A percentile compares a stretch with the other conserved stretches of the same genome.
Evolutionary conservation across 2,113 vertebrate species (phyloP).

Genomic region (Triplophysa siluroides): DNA sequence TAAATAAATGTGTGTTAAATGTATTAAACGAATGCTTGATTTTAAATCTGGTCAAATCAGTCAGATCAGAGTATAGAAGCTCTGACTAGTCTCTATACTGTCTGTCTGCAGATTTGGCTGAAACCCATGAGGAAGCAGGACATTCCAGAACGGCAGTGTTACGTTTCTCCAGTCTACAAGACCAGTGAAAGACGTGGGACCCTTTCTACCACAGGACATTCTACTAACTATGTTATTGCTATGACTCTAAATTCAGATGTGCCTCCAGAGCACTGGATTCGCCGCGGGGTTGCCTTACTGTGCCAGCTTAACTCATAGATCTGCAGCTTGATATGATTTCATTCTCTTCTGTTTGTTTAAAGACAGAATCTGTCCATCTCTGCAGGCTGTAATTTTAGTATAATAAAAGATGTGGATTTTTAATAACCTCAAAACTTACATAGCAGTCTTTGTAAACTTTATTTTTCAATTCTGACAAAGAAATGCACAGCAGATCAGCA

Average conservation of each 20-base stretch:
- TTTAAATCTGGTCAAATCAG: no score
- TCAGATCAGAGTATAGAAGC: neutral
- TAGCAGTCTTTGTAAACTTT: constrained; percentile 58
- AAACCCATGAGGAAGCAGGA: constrained; percentile 79
- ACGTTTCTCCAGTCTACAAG: constrained; percentile 82
- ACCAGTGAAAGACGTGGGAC: constrained; percentile 86
- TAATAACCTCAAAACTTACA: constrained; percentile 1
- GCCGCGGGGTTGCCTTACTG: constrained; percentile 79
- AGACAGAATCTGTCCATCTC: neutral
- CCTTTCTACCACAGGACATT: constrained; percentile 87
- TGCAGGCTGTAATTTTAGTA: neutral
- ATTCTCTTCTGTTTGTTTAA: neutral
- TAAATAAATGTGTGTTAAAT: neutral
- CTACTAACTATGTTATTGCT: constrained; percentile 86
- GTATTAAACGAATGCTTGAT: no score
- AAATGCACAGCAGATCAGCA: constrained; percentile 65
- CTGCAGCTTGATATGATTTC: neutral
- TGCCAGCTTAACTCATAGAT: constrained; percentile 84
- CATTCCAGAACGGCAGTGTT: constrained; percentile 75
- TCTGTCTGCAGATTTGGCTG: constrained; percentile 81
- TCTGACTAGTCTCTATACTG: neutral
- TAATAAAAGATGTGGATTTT: neutral
- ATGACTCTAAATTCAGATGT: constrained; percentile 80
- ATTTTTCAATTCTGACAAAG: constrained; percentile 61
- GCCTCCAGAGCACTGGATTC: constrained; percentile 81